Evolutionary conservation across 2,888 invertebrate species (phyloP).

Genomic region (Heliconius aoede): DNA sequence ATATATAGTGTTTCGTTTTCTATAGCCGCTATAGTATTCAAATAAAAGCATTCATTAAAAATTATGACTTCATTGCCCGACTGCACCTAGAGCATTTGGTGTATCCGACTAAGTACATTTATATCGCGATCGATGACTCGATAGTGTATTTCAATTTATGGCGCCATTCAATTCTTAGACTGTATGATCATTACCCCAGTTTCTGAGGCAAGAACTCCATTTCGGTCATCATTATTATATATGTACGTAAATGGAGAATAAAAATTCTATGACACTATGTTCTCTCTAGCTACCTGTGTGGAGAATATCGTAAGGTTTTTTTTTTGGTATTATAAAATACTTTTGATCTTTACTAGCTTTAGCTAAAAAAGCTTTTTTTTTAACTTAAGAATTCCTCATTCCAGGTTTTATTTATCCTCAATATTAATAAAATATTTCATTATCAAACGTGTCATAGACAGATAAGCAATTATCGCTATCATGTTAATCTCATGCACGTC

Average conservation of each 20-base stretch:
- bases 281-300: neutral
- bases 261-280: neutral
- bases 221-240: constrained; percentile 13
- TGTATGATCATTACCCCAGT: constrained; percentile 68
- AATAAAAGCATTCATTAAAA: constrained; percentile 60
- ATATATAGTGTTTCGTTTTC: constrained; percentile 29
- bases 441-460: constrained; percentile 32
- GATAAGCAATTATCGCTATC: constrained; percentile 62
- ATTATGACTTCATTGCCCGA: constrained; percentile 58
- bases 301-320: neutral
- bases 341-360: neutral
- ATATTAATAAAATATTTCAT: too few species aligned
- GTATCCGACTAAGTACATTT: constrained; percentile 65
- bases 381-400: too few species aligned
- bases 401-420: too few species aligned
- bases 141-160: constrained; percentile 77
- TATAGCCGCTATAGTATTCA: constrained; percentile 33
- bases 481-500: constrained; percentile 65
- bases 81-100: constrained; percentile 60
- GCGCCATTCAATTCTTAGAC: constrained; percentile 70
- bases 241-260: neutral
- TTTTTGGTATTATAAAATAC: neutral
- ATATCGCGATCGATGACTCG: constrained; percentile 71
- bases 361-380: too few species aligned
- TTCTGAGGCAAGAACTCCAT: constrained; percentile 48